These are phyloP conservation scores for Kryptolebias ocellatus DNA, from an alignment of 2,797 vertebrate species.

Conservation along the genomic window DNA sequence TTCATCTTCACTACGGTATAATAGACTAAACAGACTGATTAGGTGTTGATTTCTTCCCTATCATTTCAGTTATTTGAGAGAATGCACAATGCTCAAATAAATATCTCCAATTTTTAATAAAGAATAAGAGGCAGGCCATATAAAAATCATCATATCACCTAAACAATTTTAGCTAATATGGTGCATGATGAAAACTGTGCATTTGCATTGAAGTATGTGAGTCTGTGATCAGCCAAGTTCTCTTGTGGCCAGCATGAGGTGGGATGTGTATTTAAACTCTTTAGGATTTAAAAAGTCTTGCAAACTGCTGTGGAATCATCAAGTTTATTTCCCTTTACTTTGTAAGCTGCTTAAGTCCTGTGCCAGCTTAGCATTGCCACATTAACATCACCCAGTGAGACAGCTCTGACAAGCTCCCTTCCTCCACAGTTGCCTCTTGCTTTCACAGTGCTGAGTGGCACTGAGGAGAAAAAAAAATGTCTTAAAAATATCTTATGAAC, in stretches of 20 bases:
- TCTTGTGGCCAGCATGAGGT: constrained; percentile 73
- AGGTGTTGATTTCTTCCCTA: constrained; percentile 35
- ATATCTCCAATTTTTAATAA: no score
- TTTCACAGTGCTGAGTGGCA: constrained; percentile 69
- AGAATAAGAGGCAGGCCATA: no score
- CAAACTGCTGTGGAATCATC: constrained; percentile 83
- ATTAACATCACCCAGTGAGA: constrained; percentile 85
- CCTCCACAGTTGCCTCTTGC: constrained; percentile 70
- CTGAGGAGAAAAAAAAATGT: constrained; percentile 30
- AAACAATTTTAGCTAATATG: constrained; percentile 17
- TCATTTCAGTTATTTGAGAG: constrained; percentile 62
- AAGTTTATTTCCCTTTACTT: constrained; percentile 86
- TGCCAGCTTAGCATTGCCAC: constrained; percentile 85
- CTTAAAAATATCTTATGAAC: constrained; percentile 41
- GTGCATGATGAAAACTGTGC: constrained; percentile 11
- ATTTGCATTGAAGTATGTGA: constrained; percentile 37
- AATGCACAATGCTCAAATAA: no score
- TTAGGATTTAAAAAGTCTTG: constrained; percentile 80
- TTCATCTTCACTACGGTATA: constrained; percentile 24
- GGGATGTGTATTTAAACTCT: constrained; percentile 81
- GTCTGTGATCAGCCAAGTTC: constrained; percentile 53
- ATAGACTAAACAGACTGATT: constrained; percentile 35
- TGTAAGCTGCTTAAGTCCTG: constrained; percentile 86
- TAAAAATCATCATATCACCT: background rate
- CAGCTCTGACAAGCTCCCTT: constrained; percentile 83